Conservation (phyloP, 1,140 invertebrate species). For the Drosophila orena region DNA sequence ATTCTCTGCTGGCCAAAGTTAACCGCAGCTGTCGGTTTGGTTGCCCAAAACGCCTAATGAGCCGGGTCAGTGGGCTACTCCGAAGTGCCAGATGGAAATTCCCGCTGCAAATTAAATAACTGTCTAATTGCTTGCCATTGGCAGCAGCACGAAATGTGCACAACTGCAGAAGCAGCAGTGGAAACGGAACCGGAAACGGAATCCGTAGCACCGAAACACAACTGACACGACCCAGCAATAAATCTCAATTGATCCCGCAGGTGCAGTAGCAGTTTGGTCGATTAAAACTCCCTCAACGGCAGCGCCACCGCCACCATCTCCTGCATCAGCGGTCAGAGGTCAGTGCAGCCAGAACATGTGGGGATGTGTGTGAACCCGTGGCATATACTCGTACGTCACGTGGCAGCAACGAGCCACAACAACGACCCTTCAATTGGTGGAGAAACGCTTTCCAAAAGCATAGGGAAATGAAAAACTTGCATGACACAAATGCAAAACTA, state of each 20-base stretch:
- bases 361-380: conserved; percentile 4
- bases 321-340: conserved; percentile 20
- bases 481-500: no score
- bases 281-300: conserved; percentile 62
- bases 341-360: conserved; percentile 7
- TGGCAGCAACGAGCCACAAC: conserved; percentile 39
- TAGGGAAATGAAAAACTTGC: no score
- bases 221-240: conserved; percentile 68
- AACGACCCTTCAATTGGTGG: conserved; percentile 9
- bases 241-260: conserved; percentile 79
- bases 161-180: neutral
- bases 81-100: conserved; percentile 17
- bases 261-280: conserved; percentile 66
- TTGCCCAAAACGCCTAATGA: conserved; percentile 27
- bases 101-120: conserved; percentile 64
- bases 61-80: conserved; percentile 4
- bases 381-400: conserved; percentile 40
- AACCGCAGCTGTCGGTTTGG: conserved; percentile 40
- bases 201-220: conserved; percentile 22
- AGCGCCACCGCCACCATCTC: conserved; percentile 1
- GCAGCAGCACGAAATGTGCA: neutral
- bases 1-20: conserved; percentile 32
- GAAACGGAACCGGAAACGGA: neutral
- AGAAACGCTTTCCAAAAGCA: neutral
- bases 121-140: conserved; percentile 59